A percentile compares a stretch with the other conserved stretches of the same genome.
Evolutionary conservation across 2,888 invertebrate genomes (phyloP).

Genomic region (Bellardia pandia): DNA sequence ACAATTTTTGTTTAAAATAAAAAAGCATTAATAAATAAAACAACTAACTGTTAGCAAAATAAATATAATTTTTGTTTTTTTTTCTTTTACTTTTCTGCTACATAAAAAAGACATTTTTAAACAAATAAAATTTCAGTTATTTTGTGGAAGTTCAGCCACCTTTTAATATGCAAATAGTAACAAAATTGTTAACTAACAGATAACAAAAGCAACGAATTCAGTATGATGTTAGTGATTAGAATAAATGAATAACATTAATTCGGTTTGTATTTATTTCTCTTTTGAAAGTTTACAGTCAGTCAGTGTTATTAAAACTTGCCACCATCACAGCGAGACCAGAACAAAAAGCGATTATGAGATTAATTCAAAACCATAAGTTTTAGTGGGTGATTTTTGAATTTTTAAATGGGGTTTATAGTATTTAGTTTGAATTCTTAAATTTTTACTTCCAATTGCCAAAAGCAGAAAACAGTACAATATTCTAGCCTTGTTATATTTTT

Average conservation of each 20-base stretch:
- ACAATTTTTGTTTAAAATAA: background rate
- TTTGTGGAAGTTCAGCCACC: background rate
- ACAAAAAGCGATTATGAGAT: background rate
- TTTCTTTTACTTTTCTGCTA: background rate
- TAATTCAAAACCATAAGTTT: constrained; percentile 14
- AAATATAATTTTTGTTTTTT: background rate
- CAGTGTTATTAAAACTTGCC: background rate
- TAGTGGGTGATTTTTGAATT: constrained; percentile 9
- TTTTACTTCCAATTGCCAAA: background rate
- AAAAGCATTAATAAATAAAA: too few species aligned
- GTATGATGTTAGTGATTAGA: constrained; percentile 40
- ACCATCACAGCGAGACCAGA: background rate
- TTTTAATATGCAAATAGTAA: constrained; percentile 16
- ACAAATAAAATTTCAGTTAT: background rate
- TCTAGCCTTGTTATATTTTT: background rate
- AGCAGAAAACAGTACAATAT: background rate
- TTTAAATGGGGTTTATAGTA: constrained; percentile 8
- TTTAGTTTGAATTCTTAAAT: background rate
- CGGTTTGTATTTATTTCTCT: background rate
- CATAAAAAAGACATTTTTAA: constrained; percentile 8
- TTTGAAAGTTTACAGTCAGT: background rate
- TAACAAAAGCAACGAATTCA: constrained; percentile 4
- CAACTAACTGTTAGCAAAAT: background rate
- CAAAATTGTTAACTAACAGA: background rate
- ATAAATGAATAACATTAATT: constrained; percentile 50